Evolutionary conservation across 2,797 vertebrate species (phyloP), one percentile per base, ranked within the genome.

Genomic region (Remorina albescens): DNA sequence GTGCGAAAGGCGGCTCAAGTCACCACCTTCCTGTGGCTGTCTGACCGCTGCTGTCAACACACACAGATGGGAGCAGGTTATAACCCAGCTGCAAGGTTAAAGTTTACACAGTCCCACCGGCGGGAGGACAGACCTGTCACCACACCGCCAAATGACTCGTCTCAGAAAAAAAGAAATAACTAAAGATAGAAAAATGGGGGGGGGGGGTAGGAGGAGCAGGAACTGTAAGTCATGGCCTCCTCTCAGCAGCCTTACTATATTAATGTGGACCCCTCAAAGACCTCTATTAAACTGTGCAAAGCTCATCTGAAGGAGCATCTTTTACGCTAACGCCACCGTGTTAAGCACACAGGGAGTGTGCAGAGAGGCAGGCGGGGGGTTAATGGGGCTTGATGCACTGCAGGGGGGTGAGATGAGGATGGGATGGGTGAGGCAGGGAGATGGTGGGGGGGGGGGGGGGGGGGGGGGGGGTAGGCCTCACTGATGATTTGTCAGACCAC

Each of bases 231-330:
- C 76, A 74, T 60, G 70, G 69, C 74, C 49, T 70, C 64, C 69
- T 77, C 71, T 84, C 79, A 71, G 51, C 67, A 28, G 87, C 84
- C 88, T 86, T 85, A 90, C 88, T 93, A 86, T 93, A 93, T 93
- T 94, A 94, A 93, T 91, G 91, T 90, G 90, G 88, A 91, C 85
- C 89, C 80, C 76, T 72, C 59, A 71, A 75, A 85, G 93, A 95
- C 94, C 93, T 93, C 93, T 90, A 94, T 94, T 94, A 94, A 93
- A 94, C 87, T 93, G 93, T 89, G 90, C 89, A 94, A 95, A 95
- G 93, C 93, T 93, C 92, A 93, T 92, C 84, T 92, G 87, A 80
- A 89, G 79, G 78, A 91, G 90, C 86, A 92, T 93, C 85, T 84
- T 92, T 93, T 90, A 93, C 81, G 81, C 85, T 91, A 91, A 92